Evolutionary conservation across 2,113 vertebrate species (phyloP), one percentile per base, ranked within the genome.

Genomic region (Puffinus mauretanicus): DNA sequence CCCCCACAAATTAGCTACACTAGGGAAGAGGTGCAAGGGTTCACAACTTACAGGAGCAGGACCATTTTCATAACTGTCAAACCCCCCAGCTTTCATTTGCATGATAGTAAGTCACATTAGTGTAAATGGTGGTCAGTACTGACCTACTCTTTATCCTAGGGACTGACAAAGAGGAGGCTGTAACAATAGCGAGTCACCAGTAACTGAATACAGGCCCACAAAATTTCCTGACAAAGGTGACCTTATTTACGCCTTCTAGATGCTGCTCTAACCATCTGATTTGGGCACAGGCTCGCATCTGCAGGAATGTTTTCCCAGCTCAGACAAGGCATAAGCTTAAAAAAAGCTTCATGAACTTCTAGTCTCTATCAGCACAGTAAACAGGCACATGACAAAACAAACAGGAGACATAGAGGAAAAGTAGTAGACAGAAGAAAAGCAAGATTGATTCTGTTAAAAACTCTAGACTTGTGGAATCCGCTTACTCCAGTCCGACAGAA

Each of bases 41-140:
- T 58, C 42, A 55, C 40, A 83, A n/a, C 19, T 80, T n/a, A 60
- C 1, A 72, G 49, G 12, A 13, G 52, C 17, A 71, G 29, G n/a
- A 66, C 6, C 0, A 0, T 24, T 57, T 61, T 40, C 6, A 1
- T 24, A 80, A 62, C 7, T 11, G 26, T n/a, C 36, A 47, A 69
- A 6, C 1, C 24, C 15, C 6, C 2, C 42, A 71, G 40, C 30
- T 64, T 47, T 71, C 26, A 75, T 40, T 5, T 49, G 29, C 27
- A 34, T 22, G 16, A 54, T 2, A 58, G 30, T 24, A 64, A 85
- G 18, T 42, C 42, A 24, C 1, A 0, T 38, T 34, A 69, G 36
- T 6, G 3, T 58, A 73, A 55, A 44, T 6, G 26, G 40, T 55
- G 51, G 34, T 54, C 81, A 93, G 36, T 32, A 57, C 7, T 13